Percentiles rank a stretch among this genome's conserved stretches.
These are phyloP conservation scores for Boloria selene DNA, from an alignment of 2,888 invertebrate genomes.

Conservation along the genomic window DNA sequence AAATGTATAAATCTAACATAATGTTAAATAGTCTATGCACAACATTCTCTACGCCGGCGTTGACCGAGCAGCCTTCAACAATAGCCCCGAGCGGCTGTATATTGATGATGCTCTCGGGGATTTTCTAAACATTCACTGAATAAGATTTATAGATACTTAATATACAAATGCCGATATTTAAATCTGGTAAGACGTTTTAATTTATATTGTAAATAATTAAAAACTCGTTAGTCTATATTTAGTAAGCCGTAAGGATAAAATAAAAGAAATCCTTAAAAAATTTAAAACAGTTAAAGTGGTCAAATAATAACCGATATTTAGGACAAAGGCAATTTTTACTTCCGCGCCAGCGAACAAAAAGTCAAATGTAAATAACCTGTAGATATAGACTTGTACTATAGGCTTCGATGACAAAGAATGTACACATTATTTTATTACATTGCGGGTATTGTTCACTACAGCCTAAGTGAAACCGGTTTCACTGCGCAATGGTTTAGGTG, in stretches of 20 bases:
- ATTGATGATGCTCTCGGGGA: constrained; percentile 52
- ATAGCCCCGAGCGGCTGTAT: constrained; percentile 63
- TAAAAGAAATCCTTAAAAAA: constrained; percentile 27
- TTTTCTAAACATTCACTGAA: constrained; percentile 52
- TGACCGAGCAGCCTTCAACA: constrained; percentile 64
- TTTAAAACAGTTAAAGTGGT: constrained; percentile 25
- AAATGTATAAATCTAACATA: constrained; percentile 7
- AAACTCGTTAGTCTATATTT: constrained; percentile 9
- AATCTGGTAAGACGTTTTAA: constrained; percentile 17
- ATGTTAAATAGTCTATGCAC: constrained; percentile 49
- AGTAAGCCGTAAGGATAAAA: constrained; percentile 19
- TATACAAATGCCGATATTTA: neutral
- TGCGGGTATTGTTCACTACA: constrained; percentile 46
- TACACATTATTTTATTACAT: constrained; percentile 50
- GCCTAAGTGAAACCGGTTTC: constrained; percentile 40
- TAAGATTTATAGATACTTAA: neutral
- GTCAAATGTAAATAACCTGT: constrained; percentile 81
- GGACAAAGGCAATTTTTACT: constrained; percentile 69
- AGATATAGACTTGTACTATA: constrained; percentile 57
- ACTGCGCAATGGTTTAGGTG: constrained; percentile 53
- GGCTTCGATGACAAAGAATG: constrained; percentile 52
- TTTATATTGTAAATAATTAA: neutral
- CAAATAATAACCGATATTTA: constrained; percentile 56
- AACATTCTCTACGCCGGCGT: constrained; percentile 51
- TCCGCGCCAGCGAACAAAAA: constrained; percentile 73